Evolutionary conservation across 2,113 vertebrate species (phyloP), one percentile per base, ranked within the genome.

Genomic region (Rhinichthys klamathensis): DNA sequence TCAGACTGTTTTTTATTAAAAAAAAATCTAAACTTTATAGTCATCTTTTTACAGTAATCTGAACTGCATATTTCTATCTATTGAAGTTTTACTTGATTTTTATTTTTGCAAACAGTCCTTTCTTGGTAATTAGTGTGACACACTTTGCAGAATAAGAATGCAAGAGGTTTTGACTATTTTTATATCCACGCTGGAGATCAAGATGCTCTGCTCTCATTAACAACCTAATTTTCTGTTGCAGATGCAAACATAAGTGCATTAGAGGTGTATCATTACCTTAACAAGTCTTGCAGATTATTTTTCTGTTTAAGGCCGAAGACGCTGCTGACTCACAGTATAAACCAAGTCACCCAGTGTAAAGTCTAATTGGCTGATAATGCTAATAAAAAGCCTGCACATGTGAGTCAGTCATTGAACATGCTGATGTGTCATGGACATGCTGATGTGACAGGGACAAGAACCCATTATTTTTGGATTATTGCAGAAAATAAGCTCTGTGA

Each of bases 101-200:
- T 11, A 0, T 77, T 35, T 49, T 54, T 51, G 12, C 12, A 80
- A 32, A 10, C 75, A 77, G 46, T 56, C 4, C 11, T 35, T 16
- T 80, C n/a, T 44, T 46, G 56, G 23, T 44, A 46, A 79, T 61
- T 79, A 80, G 38, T 65, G 58, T 80, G 38, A 46, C 60, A 61
- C 32, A 79, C 76, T 46, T 46, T 46, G n/a, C n/a, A 46, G 32
- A 27, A 30, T 27, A 65, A 46, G 60, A 80, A 80, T 23, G 15
- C 78, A 65, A 80, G 41, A 80, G n/a, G 60, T 63, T 35, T 65
- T 23, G 35, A 80, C 58, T 80, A 63, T 80, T 65, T 77, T 65
- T 65, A 65, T 63, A 60, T 41, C 16, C 58, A 44, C 35, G 35
- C 13, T 27, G 1, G 12, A 63, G 76, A 79, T 35, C 76, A 63